Conservation (phyloP, 2,113 vertebrate species). For the Neofelis nebulosa region DNA sequence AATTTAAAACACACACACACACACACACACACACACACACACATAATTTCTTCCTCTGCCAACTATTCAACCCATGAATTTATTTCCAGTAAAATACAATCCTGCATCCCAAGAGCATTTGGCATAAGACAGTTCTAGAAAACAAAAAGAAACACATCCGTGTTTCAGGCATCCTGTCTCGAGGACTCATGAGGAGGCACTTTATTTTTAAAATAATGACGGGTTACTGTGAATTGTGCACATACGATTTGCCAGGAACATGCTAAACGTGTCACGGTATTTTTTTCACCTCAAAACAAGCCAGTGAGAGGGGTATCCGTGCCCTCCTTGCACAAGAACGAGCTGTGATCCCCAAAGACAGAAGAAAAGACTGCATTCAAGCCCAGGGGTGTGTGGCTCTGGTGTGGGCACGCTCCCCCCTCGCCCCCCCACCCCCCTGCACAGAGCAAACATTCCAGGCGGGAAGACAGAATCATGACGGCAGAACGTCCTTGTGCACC, state of each 20-base stretch:
- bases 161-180: not conserved
- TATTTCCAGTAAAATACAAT: slow-evolving; percentile 18
- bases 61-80: not conserved
- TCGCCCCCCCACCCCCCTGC: accelerated
- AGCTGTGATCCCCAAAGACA: not conserved
- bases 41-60: not conserved
- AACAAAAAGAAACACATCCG: not conserved
- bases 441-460: accelerated
- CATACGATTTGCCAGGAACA: not conserved
- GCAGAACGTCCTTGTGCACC: not conserved
- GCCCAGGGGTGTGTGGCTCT: not conserved
- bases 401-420: too few species aligned
- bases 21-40: not conserved
- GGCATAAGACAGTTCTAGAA: not conserved
- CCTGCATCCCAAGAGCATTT: not conserved
- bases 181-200: not conserved
- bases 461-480: accelerated
- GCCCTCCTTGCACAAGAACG: not conserved
- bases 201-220: not conserved
- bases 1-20: not conserved
- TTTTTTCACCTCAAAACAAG: not conserved
- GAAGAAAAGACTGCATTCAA: not conserved
- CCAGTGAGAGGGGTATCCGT: not conserved
- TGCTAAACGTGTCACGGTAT: not conserved
- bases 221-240: not conserved